Base-by-base conservation (phyloP, 2,113 vertebrate species). In the Cinclus mexicanus region DNA sequence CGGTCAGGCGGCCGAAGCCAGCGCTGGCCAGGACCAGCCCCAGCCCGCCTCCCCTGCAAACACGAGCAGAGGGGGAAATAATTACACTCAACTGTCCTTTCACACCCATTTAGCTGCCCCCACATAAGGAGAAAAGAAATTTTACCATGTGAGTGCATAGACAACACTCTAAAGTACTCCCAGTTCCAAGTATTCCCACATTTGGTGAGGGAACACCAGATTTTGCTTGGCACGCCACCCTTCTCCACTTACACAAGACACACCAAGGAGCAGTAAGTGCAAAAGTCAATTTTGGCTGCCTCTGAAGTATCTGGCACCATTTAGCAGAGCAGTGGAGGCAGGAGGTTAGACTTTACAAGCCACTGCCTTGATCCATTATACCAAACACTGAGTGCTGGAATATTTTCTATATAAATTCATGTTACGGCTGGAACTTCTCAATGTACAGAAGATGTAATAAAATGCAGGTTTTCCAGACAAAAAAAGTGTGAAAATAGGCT, bases 11-110 rank as follows among this genome's bases (percentile, higher is more conserved):
- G 42, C 99, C 99, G 1, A 99, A 99, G 55, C 99, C 99, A 0
- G 99, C 99, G 1, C 99, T 99, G 39, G 99, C 99, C 97, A 99
- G 98, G 63, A 99, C 99, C 90, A 99, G 97, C 25, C 99, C 99
- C 84, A 99, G 98, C 6, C 99, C 99, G 0, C 99, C 99, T 10
- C 99, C 99, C 98, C 99, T 99, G 95, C 22, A 82, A 44, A 63
- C 42, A 93, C 6, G 78, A 12, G 35, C 29, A n/a, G 28, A 70
- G 52, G 41, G 13, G 47, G 42, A 70, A 78, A 67, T 24, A 46
- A 33, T 50, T 26, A 12, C 5, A 17, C 61, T n/a, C 12, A 13
- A 31, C 14, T 6, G 6, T 33, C 52, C 56, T 71, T 75, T 67
- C 59, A 50, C n/a, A 28, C 25, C 23, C 61, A 4, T 42, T 6